Evolutionary conservation across 2,888 invertebrate genomes (phyloP).

Genomic region (Piscicola geometra): DNA sequence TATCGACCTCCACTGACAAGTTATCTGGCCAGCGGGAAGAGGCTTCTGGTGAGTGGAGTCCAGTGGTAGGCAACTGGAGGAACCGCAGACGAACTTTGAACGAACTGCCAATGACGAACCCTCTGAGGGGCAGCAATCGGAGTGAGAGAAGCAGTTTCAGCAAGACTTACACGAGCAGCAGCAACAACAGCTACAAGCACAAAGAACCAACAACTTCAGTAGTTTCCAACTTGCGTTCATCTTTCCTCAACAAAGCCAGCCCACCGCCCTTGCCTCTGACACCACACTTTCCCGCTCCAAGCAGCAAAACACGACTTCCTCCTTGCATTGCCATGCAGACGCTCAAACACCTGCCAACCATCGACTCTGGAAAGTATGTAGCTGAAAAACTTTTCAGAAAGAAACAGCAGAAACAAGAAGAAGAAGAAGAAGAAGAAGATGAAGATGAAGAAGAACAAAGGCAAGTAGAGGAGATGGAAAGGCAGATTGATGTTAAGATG

Average conservation of each 20-base stretch:
- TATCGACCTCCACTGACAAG: not conserved
- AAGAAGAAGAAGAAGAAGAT: not conserved
- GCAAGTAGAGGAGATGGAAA: not conserved
- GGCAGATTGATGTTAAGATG: too few relatives aligned
- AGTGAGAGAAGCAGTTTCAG: not conserved
- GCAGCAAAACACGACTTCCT: not conserved
- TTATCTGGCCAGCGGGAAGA: not conserved
- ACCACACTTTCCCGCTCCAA: not conserved
- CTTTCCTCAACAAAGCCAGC: not conserved
- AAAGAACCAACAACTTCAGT: too few relatives aligned
- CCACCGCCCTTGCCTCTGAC: not conserved
- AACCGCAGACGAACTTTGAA: not conserved
- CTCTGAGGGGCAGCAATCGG: not conserved
- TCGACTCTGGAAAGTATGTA: not conserved
- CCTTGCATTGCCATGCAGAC: not conserved
- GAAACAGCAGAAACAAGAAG: not conserved
- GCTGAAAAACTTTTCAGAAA: not conserved
- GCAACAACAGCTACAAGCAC: too few relatives aligned
- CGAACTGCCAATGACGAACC: too few relatives aligned
- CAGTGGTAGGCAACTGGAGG: slow-evolving; percentile 3
- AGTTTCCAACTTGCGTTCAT: not conserved
- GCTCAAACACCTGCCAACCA: not conserved
- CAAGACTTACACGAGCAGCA: too few relatives aligned
- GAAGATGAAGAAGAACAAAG: not conserved
- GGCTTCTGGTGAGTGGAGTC: not conserved